Percentiles rank a stretch among this genome's conserved stretches.
Conservation (phyloP, 1,140 invertebrate species). For the Eupristina koningsbergeri region DNA sequence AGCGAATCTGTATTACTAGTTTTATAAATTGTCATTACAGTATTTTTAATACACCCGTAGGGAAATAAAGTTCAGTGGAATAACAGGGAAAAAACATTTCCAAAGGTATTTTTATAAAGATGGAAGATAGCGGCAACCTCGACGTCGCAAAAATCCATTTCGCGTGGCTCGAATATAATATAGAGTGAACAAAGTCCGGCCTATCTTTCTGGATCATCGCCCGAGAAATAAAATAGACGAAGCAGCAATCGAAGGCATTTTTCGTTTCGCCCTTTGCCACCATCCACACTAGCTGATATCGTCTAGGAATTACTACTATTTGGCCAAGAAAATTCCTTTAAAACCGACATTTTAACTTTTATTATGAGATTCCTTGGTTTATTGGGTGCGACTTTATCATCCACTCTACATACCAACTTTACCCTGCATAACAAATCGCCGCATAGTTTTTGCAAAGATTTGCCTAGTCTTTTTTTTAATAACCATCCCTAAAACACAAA, state of each 20-base stretch:
- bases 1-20: background rate
- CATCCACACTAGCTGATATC: background rate
- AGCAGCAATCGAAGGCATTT: constrained; percentile 40
- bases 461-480: no score
- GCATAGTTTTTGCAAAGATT: no score
- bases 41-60: no score
- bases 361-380: background rate
- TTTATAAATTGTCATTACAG: no score
- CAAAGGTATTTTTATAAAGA: constrained; percentile 33
- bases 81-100: constrained; percentile 29
- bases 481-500: no score
- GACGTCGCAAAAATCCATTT: constrained; percentile 44
- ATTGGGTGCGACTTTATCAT: background rate
- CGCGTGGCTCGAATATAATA: constrained; percentile 32
- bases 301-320: background rate
- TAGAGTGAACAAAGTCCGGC: constrained; percentile 22
- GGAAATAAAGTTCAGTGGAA: constrained; percentile 8
- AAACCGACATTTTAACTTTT: background rate
- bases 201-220: constrained; percentile 47
- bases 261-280: constrained; percentile 5
- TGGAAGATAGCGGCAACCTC: constrained; percentile 15
- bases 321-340: background rate
- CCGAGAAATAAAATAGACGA: constrained; percentile 33
- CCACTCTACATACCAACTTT: background rate
- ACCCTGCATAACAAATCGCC: background rate